Evolutionary conservation across 1,140 invertebrate species (phyloP).

Genomic region (Colletes latitarsis): DNA sequence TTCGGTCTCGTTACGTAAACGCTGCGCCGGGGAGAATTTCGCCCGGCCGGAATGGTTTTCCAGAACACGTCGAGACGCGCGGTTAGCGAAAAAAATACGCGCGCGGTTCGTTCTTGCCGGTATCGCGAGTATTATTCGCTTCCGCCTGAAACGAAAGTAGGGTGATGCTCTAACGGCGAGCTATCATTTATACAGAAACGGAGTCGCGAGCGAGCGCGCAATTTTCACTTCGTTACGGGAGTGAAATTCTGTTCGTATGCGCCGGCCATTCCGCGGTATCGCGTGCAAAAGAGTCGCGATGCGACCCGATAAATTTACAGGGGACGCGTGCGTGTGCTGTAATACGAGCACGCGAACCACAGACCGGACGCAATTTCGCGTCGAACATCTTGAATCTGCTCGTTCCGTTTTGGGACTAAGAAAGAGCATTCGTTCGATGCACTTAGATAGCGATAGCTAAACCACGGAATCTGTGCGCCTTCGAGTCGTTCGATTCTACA

Average conservation of each 20-base stretch:
- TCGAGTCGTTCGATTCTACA: too few species aligned
- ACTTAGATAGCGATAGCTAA: too few species aligned
- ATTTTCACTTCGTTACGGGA: constrained; percentile 76
- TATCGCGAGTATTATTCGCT: constrained; percentile 32
- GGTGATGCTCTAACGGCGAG: constrained; percentile 51
- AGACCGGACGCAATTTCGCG: constrained; percentile 47
- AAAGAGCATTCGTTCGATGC: neutral
- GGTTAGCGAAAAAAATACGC: neutral
- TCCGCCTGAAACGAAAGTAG: constrained; percentile 66
- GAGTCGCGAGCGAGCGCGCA: constrained; percentile 55
- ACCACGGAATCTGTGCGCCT: too few species aligned
- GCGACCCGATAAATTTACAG: constrained; percentile 71
- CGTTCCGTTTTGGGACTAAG: neutral
- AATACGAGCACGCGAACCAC: constrained; percentile 12
- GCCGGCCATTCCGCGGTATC: constrained; percentile 56
- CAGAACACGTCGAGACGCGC: neutral
- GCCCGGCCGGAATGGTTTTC: neutral
- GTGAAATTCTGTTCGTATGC: constrained; percentile 70
- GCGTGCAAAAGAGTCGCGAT: constrained; percentile 68
- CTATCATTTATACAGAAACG: constrained; percentile 59
- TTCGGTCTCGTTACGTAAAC: neutral
- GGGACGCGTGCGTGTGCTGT: constrained; percentile 26
- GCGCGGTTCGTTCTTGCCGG: constrained; percentile 2
- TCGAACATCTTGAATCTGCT: constrained; percentile 14
- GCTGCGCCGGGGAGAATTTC: neutral